These are phyloP conservation scores for Nannospalax galili DNA, from an alignment of 2,113 vertebrate genomes.

Conservation along the genomic window DNA sequence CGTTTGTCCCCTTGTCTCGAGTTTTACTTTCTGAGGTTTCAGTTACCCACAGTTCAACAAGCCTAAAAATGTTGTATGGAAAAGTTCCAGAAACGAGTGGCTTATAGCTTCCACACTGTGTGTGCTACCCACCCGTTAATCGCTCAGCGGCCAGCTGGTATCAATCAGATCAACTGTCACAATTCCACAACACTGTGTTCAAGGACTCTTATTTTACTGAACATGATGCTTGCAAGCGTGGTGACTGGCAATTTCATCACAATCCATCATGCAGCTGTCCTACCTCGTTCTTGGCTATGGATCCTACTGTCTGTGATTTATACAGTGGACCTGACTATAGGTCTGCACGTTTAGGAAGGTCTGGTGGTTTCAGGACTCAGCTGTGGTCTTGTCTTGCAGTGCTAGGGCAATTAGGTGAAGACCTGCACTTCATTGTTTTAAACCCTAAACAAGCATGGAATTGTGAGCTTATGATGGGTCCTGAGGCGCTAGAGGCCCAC, in stretches of 20 bases:
- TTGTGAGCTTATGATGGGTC: accelerated
- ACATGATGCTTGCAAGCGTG: background rate
- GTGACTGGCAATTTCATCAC: background rate
- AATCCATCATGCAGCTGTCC: accelerated
- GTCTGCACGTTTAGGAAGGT: background rate
- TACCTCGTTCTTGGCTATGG: background rate
- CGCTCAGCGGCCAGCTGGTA: background rate
- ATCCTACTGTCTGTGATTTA: too few relatives aligned
- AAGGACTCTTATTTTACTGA: background rate
- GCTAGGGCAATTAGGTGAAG: background rate
- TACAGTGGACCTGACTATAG: too few relatives aligned
- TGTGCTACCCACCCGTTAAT: too few relatives aligned
- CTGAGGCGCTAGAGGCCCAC: accelerated
- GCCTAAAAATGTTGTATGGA: background rate
- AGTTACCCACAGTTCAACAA: background rate
- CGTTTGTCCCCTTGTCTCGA: too few relatives aligned
- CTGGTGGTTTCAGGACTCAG: background rate
- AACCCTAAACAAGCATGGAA: accelerated
- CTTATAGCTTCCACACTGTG: background rate
- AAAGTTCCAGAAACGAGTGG: background rate
- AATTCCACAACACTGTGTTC: background rate
- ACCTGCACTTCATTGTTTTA: accelerated
- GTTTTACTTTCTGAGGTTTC: background rate
- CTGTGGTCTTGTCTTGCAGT: background rate
- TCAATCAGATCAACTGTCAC: background rate